A percentile compares a stretch with the other conserved stretches of the same genome.
Evolutionary conservation across 2,888 invertebrate species (phyloP).

Genomic region (Hybos culiciformis): DNA sequence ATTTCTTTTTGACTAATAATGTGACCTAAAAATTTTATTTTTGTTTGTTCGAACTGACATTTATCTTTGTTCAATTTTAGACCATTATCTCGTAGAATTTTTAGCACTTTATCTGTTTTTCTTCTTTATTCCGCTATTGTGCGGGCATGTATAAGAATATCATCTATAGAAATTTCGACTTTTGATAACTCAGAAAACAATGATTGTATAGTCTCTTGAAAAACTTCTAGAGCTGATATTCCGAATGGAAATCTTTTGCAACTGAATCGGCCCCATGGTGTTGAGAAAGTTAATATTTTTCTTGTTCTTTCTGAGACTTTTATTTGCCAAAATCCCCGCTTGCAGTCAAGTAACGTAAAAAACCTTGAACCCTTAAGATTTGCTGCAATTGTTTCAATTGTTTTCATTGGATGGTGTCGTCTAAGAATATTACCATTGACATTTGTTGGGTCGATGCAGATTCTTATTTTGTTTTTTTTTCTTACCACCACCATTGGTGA

Average conservation of each 20-base stretch:
- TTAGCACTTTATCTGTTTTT: conserved; percentile 12
- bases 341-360: conserved; percentile 9
- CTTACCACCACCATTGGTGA: conserved; percentile 13
- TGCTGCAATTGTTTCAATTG: conserved; percentile 12
- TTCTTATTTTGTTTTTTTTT: conserved; percentile 11
- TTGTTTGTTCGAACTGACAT: conserved; percentile 10
- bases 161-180: conserved; percentile 14
- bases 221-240: conserved; percentile 4
- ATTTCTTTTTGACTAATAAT: conserved; percentile 12
- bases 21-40: conserved; percentile 9
- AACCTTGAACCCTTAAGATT: conserved; percentile 12
- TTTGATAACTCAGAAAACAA: conserved; percentile 10
- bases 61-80: conserved; percentile 16
- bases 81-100: conserved; percentile 10
- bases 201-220: not conserved
- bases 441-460: conserved; percentile 10
- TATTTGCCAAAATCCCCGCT: not conserved
- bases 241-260: too few relatives aligned
- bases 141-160: conserved; percentile 14
- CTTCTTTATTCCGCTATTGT: conserved; percentile 11
- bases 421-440: conserved; percentile 12
- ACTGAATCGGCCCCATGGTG: not conserved
- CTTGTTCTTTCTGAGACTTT: not conserved
- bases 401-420: conserved; percentile 13
- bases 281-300: not conserved